Conservation (phyloP, 2,888 invertebrate genomes). For the Lottia gigantea region DNA sequence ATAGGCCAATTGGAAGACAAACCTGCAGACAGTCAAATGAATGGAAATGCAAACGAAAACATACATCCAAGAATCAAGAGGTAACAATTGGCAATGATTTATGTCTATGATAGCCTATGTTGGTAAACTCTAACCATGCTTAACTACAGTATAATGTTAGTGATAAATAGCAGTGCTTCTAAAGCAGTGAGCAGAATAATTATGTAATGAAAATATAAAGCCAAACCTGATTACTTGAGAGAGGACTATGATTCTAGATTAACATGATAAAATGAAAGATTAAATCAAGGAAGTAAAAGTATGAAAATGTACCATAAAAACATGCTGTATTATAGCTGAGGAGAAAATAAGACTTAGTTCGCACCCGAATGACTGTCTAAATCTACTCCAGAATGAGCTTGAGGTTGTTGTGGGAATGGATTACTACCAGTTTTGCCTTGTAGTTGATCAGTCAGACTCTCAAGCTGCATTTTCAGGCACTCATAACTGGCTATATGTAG, state of each 20-base stretch:
- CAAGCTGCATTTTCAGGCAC: constrained; percentile 81
- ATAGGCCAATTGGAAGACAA: too few relatives aligned
- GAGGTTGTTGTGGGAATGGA: constrained; percentile 50
- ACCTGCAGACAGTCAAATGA: too few relatives aligned
- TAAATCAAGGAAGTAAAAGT: too few relatives aligned
- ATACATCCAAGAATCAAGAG: too few relatives aligned
- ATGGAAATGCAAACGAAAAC: too few relatives aligned
- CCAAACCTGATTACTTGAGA: background rate
- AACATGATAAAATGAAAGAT: background rate
- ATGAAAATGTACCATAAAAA: constrained; percentile 1
- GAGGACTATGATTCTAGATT: background rate
- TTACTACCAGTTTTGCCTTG: constrained; percentile 61
- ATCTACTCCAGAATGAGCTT: constrained; percentile 48
- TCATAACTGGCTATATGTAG: constrained; percentile 87
- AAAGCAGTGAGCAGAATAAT: too few relatives aligned
- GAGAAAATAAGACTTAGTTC: constrained; percentile 13
- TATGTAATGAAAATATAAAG: too few relatives aligned
- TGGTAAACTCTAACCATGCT: too few relatives aligned
- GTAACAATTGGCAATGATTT: too few relatives aligned
- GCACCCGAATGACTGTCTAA: constrained; percentile 48
- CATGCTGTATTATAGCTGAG: constrained; percentile 1
- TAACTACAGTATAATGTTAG: too few relatives aligned
- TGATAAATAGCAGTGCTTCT: too few relatives aligned
- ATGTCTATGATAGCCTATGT: too few relatives aligned
- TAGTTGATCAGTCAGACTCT: constrained; percentile 67